Conservation (phyloP, 1,140 invertebrate species). For the Octopus sinensis region DNA sequence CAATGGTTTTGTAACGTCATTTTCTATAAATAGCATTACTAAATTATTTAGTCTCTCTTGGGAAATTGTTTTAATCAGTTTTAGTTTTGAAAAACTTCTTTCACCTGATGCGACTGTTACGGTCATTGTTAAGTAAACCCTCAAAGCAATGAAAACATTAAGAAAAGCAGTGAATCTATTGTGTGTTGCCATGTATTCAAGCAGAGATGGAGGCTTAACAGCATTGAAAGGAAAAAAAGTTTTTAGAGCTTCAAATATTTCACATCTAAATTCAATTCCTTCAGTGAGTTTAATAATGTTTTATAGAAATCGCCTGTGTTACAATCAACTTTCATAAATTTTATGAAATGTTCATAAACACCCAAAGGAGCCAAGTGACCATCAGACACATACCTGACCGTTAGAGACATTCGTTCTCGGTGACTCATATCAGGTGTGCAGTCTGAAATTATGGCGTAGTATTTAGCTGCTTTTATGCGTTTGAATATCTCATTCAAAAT, state of each 20-base stretch:
- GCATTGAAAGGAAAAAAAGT: neutral
- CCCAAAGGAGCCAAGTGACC: neutral
- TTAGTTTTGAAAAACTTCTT: slow-evolving; percentile 4
- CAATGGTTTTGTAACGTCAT: neutral
- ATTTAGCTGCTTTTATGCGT: neutral
- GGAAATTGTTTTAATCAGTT: neutral
- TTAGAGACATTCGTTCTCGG: neutral
- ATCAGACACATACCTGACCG: too few relatives aligned
- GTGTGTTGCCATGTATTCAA: neutral
- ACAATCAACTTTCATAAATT: neutral
- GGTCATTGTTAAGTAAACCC: neutral
- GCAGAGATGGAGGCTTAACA: neutral
- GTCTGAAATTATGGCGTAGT: neutral
- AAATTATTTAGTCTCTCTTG: slow-evolving; percentile 6
- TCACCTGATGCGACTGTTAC: slow-evolving; percentile 7
- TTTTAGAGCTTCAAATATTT: neutral
- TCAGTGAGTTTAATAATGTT: neutral
- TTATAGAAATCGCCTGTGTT: neutral
- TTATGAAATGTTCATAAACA: neutral
- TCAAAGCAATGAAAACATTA: neutral
- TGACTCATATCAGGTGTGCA: neutral
- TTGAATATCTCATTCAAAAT: neutral
- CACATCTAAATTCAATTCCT: neutral
- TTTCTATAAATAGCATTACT: neutral
- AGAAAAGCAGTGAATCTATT: neutral